Percentiles rank a stretch among this genome's conserved stretches.
These are phyloP conservation scores for Ctenomys sociabilis DNA, from an alignment of 2,113 vertebrate genomes.

Conservation along the genomic window DNA sequence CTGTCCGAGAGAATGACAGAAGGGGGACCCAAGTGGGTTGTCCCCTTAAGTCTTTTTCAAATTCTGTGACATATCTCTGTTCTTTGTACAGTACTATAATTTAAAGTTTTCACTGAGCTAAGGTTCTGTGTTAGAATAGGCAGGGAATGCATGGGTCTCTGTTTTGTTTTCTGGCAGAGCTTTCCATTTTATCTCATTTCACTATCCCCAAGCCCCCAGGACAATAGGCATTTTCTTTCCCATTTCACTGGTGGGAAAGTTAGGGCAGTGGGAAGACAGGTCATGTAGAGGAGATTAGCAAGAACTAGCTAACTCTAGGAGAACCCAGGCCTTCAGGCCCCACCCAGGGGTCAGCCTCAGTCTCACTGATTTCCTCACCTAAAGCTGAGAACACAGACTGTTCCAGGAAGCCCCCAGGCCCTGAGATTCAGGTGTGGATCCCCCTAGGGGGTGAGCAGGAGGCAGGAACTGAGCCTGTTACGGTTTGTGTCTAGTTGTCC, in stretches of 20 bases:
- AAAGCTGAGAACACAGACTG: not conserved
- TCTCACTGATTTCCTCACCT: not conserved
- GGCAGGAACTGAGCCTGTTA: not conserved
- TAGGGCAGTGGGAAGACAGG: not conserved
- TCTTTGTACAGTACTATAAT: not conserved
- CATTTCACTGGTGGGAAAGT: not conserved
- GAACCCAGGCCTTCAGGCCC: not conserved
- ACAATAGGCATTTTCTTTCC: not conserved
- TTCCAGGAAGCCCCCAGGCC: not conserved
- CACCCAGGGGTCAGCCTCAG: not conserved
- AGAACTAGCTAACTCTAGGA: not conserved
- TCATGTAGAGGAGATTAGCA: not conserved
- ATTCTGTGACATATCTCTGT: constrained; percentile 9
- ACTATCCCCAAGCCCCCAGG: not conserved
- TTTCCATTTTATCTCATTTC: constrained; percentile 48
- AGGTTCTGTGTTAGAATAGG: constrained; percentile 2
- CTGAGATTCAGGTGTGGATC: not conserved
- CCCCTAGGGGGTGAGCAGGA: not conserved
- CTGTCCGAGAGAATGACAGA: no score
- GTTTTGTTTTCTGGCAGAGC: not conserved
- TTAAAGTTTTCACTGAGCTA: constrained; percentile 52
- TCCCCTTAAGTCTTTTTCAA: not conserved
- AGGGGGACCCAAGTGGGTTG: no score
- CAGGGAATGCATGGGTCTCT: not conserved
- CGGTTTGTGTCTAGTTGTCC: no score